A percentile compares a stretch with the other conserved stretches of the same genome.
Evolutionary conservation across 2,797 vertebrate genomes (phyloP).

Genomic region (Numenius phaeopus): DNA sequence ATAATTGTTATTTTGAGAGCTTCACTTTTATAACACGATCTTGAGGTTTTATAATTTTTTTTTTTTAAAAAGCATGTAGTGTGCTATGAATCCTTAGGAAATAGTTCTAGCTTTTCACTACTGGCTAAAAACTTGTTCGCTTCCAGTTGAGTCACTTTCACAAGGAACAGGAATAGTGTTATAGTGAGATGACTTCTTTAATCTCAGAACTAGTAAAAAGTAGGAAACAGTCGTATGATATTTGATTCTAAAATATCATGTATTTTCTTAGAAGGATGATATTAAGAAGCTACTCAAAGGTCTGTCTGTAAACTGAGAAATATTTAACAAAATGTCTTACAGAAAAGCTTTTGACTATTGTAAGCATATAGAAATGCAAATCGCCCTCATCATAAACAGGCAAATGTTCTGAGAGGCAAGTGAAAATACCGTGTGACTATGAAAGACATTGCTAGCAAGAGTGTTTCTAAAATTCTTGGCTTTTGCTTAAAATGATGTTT

Average conservation of each 20-base stretch:
- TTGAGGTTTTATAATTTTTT: neutral
- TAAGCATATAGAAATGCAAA: neutral
- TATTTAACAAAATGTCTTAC: neutral
- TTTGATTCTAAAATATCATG: neutral
- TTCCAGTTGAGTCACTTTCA: neutral
- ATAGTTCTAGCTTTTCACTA: neutral
- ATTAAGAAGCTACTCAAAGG: neutral
- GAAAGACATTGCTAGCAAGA: neutral
- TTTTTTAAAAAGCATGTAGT: neutral
- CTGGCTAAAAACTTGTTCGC: neutral
- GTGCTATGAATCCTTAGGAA: neutral
- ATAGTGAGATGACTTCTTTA: neutral
- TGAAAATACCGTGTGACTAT: neutral
- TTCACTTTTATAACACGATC: neutral
- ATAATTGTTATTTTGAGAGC: neutral
- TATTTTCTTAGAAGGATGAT: neutral
- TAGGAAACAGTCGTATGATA: neutral
- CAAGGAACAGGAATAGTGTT: neutral
- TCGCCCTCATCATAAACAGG: neutral
- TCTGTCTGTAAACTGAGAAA: neutral
- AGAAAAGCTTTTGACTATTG: neutral
- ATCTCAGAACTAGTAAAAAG: neutral
- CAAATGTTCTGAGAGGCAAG: neutral
- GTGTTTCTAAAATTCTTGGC: neutral
- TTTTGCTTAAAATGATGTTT: neutral